Evolutionary conservation across 2,888 invertebrate genomes (phyloP).

Genomic region (Drosophila yooni): DNA sequence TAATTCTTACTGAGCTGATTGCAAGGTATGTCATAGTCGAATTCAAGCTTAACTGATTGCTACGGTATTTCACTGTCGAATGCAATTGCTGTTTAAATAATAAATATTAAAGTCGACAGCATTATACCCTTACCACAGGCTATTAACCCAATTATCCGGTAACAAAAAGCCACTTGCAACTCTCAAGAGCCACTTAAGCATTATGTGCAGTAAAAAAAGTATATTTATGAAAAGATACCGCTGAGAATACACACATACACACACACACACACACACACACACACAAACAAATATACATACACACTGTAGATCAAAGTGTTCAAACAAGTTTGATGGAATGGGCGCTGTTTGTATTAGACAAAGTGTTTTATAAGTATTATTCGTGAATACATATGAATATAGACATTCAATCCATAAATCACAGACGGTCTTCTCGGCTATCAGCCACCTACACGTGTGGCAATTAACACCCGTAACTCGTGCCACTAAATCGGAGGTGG

Average conservation of each 20-base stretch:
- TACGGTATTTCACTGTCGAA: not conserved
- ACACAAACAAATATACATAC: not conserved
- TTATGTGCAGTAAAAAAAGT: constrained; percentile 64
- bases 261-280: not conserved
- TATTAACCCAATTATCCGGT: constrained; percentile 63
- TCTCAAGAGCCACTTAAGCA: constrained; percentile 63
- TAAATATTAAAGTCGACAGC: constrained; percentile 6
- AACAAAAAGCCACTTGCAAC: constrained; percentile 48
- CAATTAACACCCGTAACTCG: constrained; percentile 54
- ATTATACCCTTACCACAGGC: constrained; percentile 23
- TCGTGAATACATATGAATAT: constrained; percentile 14
- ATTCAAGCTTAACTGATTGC: not conserved
- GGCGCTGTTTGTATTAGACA: constrained; percentile 34
- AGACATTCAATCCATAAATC: constrained; percentile 36
- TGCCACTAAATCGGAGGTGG: constrained; percentile 26
- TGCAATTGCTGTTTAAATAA: not conserved
- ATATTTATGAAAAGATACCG: constrained; percentile 25
- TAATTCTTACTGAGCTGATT: not conserved
- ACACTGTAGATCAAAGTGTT: not conserved
- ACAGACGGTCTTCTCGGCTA: constrained; percentile 15
- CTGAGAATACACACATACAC: constrained; percentile 8
- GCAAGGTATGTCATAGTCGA: constrained; percentile 4
- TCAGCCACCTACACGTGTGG: constrained; percentile 33
- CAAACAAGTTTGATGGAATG: constrained; percentile 25
- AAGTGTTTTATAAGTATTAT: constrained; percentile 57